Evolutionary conservation across 2,797 vertebrate species (phyloP).

Genomic region (Mormyrops boulengeri): DNA sequence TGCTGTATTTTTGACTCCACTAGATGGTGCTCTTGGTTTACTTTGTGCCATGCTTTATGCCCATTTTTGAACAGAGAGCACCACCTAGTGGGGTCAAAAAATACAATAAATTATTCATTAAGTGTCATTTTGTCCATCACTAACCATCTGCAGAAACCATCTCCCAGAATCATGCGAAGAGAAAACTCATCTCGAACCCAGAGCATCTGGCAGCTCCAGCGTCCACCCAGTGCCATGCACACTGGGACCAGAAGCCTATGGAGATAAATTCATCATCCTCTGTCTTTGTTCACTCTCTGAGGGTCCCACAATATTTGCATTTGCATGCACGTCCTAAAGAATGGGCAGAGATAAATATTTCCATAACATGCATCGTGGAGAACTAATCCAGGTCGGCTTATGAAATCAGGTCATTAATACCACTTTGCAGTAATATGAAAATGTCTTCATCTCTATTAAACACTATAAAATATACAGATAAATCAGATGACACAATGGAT

Average conservation of each 20-base stretch:
- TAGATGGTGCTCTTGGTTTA: not conserved
- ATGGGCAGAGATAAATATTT: not conserved
- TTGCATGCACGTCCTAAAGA: not conserved
- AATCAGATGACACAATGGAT: not conserved
- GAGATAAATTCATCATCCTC: not conserved
- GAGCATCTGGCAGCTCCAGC: not conserved
- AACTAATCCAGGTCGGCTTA: not conserved
- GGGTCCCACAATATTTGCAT: not conserved
- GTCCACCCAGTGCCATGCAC: too few species aligned
- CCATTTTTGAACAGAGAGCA: not conserved
- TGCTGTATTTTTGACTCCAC: not conserved
- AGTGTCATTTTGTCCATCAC: too few species aligned
- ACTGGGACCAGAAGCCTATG: not conserved
- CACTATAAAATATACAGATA: not conserved
- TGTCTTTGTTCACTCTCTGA: not conserved
- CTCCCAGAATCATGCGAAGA: not conserved
- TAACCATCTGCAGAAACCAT: not conserved
- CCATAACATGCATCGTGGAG: not conserved
- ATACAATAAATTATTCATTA: too few species aligned
- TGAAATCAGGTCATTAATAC: not conserved
- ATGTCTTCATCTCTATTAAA: not conserved
- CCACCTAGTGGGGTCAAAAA: not conserved
- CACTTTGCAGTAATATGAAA: not conserved
- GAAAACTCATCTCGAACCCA: not conserved
- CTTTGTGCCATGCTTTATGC: not conserved